phyloP scores from a whole-genome alignment of 2,888 invertebrate genomes.

The Volucella inanis region DNA sequence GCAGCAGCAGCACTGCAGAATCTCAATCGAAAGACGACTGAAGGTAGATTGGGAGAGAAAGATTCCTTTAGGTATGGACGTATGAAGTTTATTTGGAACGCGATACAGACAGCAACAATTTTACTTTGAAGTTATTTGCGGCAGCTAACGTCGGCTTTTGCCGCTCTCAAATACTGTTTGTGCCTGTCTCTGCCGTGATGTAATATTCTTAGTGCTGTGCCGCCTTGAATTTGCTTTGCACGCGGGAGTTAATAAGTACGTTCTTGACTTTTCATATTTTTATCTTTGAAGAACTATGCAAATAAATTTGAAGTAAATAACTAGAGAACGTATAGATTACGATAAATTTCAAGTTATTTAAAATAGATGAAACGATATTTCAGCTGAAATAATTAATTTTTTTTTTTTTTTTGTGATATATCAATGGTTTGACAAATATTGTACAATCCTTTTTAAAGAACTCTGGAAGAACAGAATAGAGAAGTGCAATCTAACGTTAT shows the following conservation, averaged over 20 bases:
- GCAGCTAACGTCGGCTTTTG: slow-evolving; percentile 13
- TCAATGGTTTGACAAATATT: too few relatives aligned
- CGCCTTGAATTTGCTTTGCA: slow-evolving; percentile 25
- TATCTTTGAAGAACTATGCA: not conserved
- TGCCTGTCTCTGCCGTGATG: slow-evolving; percentile 40
- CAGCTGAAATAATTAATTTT: too few relatives aligned
- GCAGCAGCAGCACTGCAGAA: slow-evolving; percentile 18
- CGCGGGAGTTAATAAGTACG: slow-evolving; percentile 5
- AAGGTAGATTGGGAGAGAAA: slow-evolving; percentile 65
- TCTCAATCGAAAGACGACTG: slow-evolving; percentile 31
- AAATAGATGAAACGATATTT: too few relatives aligned
- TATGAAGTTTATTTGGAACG: slow-evolving; percentile 69
- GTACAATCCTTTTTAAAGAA: too few relatives aligned
- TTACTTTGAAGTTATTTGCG: slow-evolving; percentile 69
- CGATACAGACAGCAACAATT: slow-evolving; percentile 52
- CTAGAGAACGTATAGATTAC: too few relatives aligned
- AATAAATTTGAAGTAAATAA: not conserved
- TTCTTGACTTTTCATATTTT: slow-evolving; percentile 5
- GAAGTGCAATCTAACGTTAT: too few relatives aligned
- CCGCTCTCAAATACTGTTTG: slow-evolving; percentile 26
- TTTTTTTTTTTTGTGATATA: too few relatives aligned
- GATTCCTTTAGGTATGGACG: slow-evolving; percentile 71
- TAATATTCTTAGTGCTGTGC: slow-evolving; percentile 27
- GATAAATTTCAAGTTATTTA: too few relatives aligned
- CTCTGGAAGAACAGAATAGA: too few relatives aligned